Evolutionary conservation across 2,113 vertebrate genomes (phyloP).

Genomic region (Cryptomyrus ogoouensis): DNA sequence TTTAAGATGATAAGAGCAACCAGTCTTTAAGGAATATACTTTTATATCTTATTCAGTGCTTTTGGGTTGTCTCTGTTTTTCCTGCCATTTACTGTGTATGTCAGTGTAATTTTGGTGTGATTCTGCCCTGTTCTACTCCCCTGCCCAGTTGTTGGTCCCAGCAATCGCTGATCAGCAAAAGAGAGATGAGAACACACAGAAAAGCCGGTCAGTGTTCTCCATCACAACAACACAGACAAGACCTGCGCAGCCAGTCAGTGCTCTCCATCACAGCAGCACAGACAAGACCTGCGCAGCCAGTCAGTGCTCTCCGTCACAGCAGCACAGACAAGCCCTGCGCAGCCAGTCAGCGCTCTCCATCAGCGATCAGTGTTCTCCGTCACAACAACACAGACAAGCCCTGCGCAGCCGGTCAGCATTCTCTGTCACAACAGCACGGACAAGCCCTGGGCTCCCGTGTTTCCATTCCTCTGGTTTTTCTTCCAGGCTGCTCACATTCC

Average conservation of each 20-base stretch:
- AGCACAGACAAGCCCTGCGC: too few relatives aligned
- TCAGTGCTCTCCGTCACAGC: too few relatives aligned
- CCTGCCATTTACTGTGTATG: neutral
- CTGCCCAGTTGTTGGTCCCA: neutral
- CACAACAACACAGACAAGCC: neutral
- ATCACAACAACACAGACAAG: rapidly evolving
- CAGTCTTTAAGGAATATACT: neutral
- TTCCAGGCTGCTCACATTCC: neutral
- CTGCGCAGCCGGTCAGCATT: neutral
- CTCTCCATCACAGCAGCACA: neutral
- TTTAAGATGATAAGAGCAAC: neutral
- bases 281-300: neutral
- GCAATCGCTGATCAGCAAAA: neutral
- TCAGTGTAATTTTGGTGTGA: neutral
- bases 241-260: too few relatives aligned
- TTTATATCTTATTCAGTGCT: neutral
- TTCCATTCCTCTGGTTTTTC: neutral
- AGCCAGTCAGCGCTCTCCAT: too few relatives aligned
- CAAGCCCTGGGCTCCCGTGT: neutral
- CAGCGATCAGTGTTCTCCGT: too few relatives aligned
- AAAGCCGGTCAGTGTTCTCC: neutral
- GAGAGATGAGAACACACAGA: neutral
- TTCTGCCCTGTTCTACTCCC: neutral
- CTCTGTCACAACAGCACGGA: neutral
- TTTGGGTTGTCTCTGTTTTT: neutral